These are phyloP conservation scores for Anolis sagrei DNA, from an alignment of 2,113 vertebrate species.

Conservation along the genomic window DNA sequence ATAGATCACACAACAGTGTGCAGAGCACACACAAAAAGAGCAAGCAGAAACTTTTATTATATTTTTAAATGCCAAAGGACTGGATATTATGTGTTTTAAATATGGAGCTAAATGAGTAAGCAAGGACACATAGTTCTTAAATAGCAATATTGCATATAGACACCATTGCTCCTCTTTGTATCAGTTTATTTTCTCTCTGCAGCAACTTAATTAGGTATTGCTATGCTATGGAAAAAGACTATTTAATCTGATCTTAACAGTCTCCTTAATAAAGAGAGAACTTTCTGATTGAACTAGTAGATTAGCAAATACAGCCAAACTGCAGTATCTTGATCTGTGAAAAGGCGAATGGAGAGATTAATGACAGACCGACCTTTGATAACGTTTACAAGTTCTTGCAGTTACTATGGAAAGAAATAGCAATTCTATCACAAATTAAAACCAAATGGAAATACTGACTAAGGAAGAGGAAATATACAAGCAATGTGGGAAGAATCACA, in stretches of 20 bases:
- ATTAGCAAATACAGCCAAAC: conserved; percentile 39
- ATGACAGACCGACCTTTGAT: conserved; percentile 61
- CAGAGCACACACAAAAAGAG: no score
- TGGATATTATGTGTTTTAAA: not conserved
- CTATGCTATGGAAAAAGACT: conserved; percentile 26
- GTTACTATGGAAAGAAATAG: conserved; percentile 48
- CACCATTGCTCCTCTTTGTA: not conserved
- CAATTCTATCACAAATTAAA: conserved; percentile 23
- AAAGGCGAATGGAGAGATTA: conserved; percentile 51
- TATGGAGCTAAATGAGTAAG: not conserved
- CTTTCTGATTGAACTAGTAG: conserved; percentile 49
- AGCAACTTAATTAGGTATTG: conserved; percentile 35
- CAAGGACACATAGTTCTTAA: not conserved
- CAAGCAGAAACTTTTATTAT: not conserved
- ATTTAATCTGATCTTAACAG: conserved; percentile 21
- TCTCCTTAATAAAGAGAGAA: conserved; percentile 38
- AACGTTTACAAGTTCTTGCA: conserved; percentile 48
- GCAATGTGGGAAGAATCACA: not conserved
- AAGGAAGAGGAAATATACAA: conserved; percentile 1
- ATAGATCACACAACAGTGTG: not conserved
- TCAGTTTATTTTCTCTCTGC: not conserved
- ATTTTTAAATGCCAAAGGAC: no score
- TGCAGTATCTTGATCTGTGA: conserved; percentile 41
- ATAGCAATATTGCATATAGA: not conserved
- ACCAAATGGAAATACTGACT: conserved; percentile 32